phyloP scores from a whole-genome alignment of 2,797 vertebrate genomes.

The Anas flavirostris region DNA sequence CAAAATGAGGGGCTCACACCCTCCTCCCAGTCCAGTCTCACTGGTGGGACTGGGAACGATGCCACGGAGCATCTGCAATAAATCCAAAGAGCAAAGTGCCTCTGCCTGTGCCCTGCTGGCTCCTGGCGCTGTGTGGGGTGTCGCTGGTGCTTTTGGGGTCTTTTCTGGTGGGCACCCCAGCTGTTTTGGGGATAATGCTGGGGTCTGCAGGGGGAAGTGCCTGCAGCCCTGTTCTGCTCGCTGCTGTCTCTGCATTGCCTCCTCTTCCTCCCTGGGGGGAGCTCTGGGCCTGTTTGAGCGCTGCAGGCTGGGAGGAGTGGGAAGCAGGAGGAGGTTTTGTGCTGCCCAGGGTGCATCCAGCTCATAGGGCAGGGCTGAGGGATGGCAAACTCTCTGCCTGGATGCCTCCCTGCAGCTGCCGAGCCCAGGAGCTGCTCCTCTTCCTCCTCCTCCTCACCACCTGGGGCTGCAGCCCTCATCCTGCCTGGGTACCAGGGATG shows the following conservation, averaged over 20 bases:
- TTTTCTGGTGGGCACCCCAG: not conserved
- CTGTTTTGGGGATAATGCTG: not conserved
- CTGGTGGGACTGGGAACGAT: not conserved
- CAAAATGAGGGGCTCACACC: not conserved
- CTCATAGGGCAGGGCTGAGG: not conserved
- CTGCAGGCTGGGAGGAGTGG: not conserved
- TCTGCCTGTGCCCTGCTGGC: not conserved
- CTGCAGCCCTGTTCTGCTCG: rapidly evolving
- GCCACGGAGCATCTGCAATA: not conserved
- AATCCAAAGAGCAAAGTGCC: not conserved
- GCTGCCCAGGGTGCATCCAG: not conserved
- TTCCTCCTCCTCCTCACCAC: not conserved
- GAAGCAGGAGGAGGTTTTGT: not conserved
- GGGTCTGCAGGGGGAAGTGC: not conserved
- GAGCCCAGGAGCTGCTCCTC: not conserved
- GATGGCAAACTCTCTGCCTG: rapidly evolving
- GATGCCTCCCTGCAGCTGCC: not conserved
- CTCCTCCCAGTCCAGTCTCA: not conserved
- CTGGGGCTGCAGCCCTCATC: rapidly evolving
- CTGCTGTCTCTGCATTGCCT: not conserved
- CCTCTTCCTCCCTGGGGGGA: conserved; percentile 49
- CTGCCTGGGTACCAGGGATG: not conserved
- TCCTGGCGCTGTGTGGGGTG: not conserved
- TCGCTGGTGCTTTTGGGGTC: not conserved
- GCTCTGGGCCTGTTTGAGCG: not conserved